Conservation (phyloP, 2,113 vertebrate genomes). For the Ploceus nigricollis region DNA sequence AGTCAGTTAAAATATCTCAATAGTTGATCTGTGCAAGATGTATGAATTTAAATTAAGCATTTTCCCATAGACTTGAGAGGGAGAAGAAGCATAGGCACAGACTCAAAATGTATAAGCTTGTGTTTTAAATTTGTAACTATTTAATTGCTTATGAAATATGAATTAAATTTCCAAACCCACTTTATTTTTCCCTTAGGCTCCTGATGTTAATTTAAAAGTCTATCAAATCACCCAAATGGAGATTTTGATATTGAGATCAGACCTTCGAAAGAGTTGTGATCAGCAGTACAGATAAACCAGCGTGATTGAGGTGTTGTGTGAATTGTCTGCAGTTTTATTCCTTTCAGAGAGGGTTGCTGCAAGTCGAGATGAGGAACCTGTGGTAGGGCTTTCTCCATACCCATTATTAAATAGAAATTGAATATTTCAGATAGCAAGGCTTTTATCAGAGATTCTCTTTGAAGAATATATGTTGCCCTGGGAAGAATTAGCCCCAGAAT, state of each 20-base stretch:
- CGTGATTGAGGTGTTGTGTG: background rate
- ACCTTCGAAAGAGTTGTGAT: background rate
- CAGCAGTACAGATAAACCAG: background rate
- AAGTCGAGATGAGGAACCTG: background rate
- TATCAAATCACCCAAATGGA: background rate
- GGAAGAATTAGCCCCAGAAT: background rate
- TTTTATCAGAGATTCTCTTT: background rate
- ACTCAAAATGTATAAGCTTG: background rate
- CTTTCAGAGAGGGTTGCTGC: background rate
- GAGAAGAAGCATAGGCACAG: background rate
- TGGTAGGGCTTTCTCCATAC: background rate
- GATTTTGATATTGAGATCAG: background rate
- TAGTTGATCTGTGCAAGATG: background rate
- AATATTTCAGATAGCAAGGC: background rate
- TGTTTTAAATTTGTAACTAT: slow-evolving; percentile 13
- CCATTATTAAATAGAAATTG: background rate
- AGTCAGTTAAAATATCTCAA: background rate
- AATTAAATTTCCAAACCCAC: background rate
- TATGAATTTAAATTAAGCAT: slow-evolving; percentile 32
- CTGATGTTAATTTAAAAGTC: slow-evolving; percentile 6
- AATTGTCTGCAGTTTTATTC: background rate
- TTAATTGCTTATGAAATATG: slow-evolving; percentile 40
- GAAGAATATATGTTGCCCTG: background rate
- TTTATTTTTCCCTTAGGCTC: background rate
- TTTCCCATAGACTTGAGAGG: background rate